These are phyloP conservation scores for Rousettus leschenaultii DNA, from an alignment of 2,113 vertebrate species.

Conservation along the genomic window DNA sequence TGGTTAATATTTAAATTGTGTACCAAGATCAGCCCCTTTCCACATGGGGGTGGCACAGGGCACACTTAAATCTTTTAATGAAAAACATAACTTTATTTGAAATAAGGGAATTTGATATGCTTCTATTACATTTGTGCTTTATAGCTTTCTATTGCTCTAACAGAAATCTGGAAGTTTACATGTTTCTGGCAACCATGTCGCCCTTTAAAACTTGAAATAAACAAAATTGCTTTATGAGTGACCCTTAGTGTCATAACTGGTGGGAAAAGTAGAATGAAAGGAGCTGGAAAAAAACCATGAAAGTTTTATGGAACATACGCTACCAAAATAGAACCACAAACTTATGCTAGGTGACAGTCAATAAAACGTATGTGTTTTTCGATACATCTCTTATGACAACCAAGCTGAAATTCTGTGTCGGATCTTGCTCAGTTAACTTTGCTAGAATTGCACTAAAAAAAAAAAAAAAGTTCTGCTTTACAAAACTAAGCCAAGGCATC, in stretches of 20 bases:
- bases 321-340: conserved; percentile 30
- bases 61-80: conserved; percentile 10
- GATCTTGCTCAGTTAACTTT: not conserved
- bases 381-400: not conserved
- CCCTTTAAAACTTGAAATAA: conserved; percentile 57
- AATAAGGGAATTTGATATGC: not conserved
- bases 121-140: conserved; percentile 2
- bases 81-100: conserved; percentile 42
- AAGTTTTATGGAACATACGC: not conserved
- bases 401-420: not conserved
- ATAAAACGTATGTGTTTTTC: not conserved
- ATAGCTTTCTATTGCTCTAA: not conserved
- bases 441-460: not conserved
- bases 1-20: not conserved
- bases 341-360: conserved; percentile 25
- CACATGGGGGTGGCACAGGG: not conserved
- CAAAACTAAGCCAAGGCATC: not conserved
- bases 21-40: not conserved
- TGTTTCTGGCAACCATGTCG: not conserved
- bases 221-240: conserved; percentile 53
- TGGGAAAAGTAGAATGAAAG: conserved; percentile 37
- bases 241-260: conserved; percentile 42
- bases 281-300: conserved; percentile 30
- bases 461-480: not conserved
- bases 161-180: conserved; percentile 28